Conservation (phyloP, 2,797 vertebrate genomes). For the Anniella stebbinsi region DNA sequence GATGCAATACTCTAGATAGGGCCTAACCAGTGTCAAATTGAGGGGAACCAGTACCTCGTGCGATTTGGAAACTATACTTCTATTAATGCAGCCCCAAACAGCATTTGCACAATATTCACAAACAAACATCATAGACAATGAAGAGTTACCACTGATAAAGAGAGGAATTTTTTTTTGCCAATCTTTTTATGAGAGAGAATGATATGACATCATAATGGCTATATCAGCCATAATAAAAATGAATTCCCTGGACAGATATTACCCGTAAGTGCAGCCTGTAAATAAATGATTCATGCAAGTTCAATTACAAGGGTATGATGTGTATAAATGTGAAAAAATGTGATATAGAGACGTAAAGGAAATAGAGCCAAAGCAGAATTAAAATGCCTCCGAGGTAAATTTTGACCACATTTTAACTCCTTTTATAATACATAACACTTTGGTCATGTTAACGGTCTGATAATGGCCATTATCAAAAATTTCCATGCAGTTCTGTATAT, state of each 20-base stretch:
- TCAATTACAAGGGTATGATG: slow-evolving; percentile 68
- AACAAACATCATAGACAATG: neutral
- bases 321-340: slow-evolving; percentile 69
- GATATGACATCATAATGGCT: slow-evolving; percentile 71
- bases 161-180: slow-evolving; percentile 49
- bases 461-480: neutral
- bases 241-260: slow-evolving; percentile 67
- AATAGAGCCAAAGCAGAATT: slow-evolving; percentile 55
- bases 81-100: too few species aligned
- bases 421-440: slow-evolving; percentile 50
- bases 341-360: slow-evolving; percentile 67
- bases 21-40: too few species aligned
- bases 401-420: slow-evolving; percentile 50
- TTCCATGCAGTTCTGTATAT: neutral
- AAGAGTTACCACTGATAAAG: slow-evolving; percentile 39
- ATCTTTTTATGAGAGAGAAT: slow-evolving; percentile 49
- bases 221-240: slow-evolving; percentile 69
- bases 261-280: slow-evolving; percentile 65
- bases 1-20: too few species aligned
- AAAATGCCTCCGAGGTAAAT: slow-evolving; percentile 60
- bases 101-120: too few species aligned
- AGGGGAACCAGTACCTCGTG: too few species aligned
- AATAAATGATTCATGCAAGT: slow-evolving; percentile 76
- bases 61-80: too few species aligned
- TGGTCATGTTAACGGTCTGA: slow-evolving; percentile 33